Percentiles rank a stretch among this genome's conserved stretches.
Evolutionary conservation across 1,140 invertebrate genomes (phyloP).

Genomic region (Drosophila parabipectinata): DNA sequence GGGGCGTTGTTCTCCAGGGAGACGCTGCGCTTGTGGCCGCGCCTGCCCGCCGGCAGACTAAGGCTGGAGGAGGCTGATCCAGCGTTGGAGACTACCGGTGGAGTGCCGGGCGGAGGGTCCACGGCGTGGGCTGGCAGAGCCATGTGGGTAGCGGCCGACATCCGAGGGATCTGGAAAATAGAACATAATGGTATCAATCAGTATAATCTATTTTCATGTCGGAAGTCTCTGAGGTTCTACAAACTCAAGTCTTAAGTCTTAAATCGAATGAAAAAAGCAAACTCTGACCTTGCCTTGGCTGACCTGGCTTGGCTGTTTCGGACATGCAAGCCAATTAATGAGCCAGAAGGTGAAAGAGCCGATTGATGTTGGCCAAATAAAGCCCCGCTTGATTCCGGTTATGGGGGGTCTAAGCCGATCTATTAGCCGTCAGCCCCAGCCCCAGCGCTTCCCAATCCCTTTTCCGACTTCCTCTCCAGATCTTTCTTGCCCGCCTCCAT

Average conservation of each 20-base stretch:
- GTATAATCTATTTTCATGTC: slow-evolving; percentile 9
- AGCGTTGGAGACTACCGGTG: slow-evolving; percentile 16
- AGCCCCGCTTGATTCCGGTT: not conserved
- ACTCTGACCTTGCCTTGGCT: slow-evolving; percentile 18
- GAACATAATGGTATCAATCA: not conserved
- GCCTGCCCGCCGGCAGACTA: slow-evolving; percentile 47
- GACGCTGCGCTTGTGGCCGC: slow-evolving; percentile 78
- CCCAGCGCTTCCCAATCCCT: too few relatives aligned
- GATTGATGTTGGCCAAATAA: not conserved
- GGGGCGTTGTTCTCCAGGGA: slow-evolving; percentile 77
- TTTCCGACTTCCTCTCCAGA: too few relatives aligned
- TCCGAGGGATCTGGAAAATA: slow-evolving; percentile 7
- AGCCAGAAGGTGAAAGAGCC: slow-evolving; percentile 25
- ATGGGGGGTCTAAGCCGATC: not conserved
- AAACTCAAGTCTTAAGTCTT: not conserved
- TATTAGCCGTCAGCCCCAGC: not conserved
- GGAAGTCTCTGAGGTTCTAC: not conserved
- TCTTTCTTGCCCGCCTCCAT: too few relatives aligned
- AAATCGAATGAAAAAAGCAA: not conserved
- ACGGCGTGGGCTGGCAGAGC: slow-evolving; percentile 63
- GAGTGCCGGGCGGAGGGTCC: slow-evolving; percentile 19
- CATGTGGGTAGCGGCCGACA: slow-evolving; percentile 71
- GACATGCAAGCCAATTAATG: slow-evolving; percentile 29
- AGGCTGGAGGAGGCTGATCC: slow-evolving; percentile 6
- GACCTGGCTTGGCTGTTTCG: slow-evolving; percentile 12